phyloP scores from a whole-genome alignment of 2,888 invertebrate genomes.

The Pseudococcus longispinus region DNA sequence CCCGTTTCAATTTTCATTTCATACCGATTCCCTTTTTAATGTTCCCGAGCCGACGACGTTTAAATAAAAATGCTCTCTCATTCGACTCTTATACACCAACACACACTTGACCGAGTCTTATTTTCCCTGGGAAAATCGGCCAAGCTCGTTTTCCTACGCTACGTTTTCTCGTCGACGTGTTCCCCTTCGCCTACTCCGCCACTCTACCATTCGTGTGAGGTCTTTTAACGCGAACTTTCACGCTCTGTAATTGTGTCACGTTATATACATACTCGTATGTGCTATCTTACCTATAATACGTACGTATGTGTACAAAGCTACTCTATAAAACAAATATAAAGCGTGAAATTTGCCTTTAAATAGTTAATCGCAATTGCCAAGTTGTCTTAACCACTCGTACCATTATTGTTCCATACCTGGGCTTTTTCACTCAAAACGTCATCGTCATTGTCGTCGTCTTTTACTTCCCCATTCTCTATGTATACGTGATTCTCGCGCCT shows the following conservation, averaged over 20 bases:
- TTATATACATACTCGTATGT: background rate
- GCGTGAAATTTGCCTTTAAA: conserved; percentile 8
- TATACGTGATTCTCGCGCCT: conserved; percentile 1
- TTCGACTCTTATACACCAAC: background rate
- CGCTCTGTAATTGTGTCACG: background rate
- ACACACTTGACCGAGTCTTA: background rate
- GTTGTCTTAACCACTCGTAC: conserved; percentile 12
- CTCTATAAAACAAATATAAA: conserved; percentile 5
- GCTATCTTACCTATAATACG: background rate
- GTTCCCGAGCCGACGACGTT: conserved; percentile 14
- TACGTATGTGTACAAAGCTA: background rate
- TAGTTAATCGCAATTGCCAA: conserved; percentile 7
- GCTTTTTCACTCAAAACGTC: background rate
- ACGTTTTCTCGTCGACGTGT: background rate
- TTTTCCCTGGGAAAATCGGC: background rate
- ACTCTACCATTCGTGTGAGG: background rate
- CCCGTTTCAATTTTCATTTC: conserved; percentile 10
- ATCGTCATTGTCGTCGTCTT: background rate
- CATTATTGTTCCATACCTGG: background rate
- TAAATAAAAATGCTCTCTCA: background rate
- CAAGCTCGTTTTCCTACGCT: background rate
- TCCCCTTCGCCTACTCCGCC: background rate
- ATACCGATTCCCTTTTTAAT: background rate
- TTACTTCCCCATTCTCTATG: background rate
- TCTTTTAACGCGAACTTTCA: background rate